Evolutionary conservation across 2,113 vertebrate genomes (phyloP).

Genomic region (Chaetodon auriga): DNA sequence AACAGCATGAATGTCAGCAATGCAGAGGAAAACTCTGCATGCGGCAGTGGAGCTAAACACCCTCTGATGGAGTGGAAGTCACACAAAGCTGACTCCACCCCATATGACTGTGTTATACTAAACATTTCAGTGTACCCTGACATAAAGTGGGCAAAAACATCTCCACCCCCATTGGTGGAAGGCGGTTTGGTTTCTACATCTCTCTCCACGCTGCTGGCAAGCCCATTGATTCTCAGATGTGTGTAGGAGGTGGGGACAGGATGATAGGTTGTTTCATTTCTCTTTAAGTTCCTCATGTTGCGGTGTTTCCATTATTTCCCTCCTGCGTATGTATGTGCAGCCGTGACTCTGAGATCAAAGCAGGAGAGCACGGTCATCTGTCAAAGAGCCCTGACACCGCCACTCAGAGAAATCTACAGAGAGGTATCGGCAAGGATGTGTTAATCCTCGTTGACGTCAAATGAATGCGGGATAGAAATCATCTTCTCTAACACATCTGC

Average conservation of each 20-base stretch:
- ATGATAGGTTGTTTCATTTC: conserved; percentile 20
- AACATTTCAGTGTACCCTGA: conserved; percentile 19
- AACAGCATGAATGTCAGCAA: conserved; percentile 14
- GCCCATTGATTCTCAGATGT: conserved; percentile 26
- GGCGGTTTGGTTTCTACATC: conserved; percentile 3
- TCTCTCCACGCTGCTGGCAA: conserved; percentile 13
- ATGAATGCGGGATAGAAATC: conserved; percentile 50
- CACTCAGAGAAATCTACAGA: conserved; percentile 44
- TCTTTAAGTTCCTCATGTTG: conserved; percentile 32
- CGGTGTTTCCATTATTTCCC: conserved; percentile 28
- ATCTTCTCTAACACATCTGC: conserved; percentile 25
- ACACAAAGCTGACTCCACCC: neutral
- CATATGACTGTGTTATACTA: neutral
- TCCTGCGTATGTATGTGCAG: conserved; percentile 4
- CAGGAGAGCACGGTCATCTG: conserved; percentile 29
- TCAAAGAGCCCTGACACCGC: conserved; percentile 40
- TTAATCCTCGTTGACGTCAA: conserved; percentile 12
- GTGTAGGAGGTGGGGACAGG: conserved; percentile 38
- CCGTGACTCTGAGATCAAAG: conserved; percentile 44
- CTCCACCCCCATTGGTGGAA: neutral
- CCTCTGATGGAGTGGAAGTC: conserved; percentile 3
- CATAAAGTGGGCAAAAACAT: neutral
- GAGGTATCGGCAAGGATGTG: conserved; percentile 6
- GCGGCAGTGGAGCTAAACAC: neutral
- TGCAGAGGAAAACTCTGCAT: neutral